Percentiles rank a stretch among this genome's conserved stretches.
phyloP scores from a whole-genome alignment of 2,113 vertebrate genomes.

The Psittacus erithacus region DNA sequence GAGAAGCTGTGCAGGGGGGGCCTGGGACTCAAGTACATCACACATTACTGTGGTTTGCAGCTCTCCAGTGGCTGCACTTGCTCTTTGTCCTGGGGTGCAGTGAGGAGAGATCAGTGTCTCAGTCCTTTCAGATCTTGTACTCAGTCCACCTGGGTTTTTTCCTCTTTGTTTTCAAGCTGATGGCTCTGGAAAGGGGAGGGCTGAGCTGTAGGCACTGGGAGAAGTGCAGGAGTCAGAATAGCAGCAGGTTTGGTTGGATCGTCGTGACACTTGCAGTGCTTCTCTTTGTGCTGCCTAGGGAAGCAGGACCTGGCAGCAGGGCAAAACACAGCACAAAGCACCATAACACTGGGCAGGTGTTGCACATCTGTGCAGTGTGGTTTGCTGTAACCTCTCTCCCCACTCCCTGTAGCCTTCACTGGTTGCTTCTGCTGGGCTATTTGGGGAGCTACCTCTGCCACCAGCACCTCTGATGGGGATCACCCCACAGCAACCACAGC shows the following conservation, averaged over 20 bases:
- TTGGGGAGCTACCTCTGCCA: neutral
- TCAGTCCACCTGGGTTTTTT: neutral
- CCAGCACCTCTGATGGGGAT: neutral
- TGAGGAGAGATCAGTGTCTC: neutral
- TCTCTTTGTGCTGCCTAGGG: neutral
- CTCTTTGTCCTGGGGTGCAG: neutral
- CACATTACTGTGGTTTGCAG: neutral
- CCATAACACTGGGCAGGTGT: accelerated
- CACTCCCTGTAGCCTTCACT: neutral
- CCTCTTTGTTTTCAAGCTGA: neutral
- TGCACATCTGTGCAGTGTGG: accelerated
- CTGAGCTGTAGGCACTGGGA: neutral
- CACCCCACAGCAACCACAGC: neutral
- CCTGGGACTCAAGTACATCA: neutral
- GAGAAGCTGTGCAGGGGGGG: accelerated
- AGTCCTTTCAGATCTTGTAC: neutral
- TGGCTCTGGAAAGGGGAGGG: neutral
- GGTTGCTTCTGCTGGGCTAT: neutral
- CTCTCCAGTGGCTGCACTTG: neutral
- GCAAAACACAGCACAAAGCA: neutral
- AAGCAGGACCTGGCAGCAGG: neutral
- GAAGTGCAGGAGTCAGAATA: neutral
- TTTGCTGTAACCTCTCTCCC: neutral
- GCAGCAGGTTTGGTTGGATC: neutral
- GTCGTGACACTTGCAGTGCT: neutral